Conservation (phyloP, 2,888 invertebrate genomes). For the Nomada ruficornis region DNA sequence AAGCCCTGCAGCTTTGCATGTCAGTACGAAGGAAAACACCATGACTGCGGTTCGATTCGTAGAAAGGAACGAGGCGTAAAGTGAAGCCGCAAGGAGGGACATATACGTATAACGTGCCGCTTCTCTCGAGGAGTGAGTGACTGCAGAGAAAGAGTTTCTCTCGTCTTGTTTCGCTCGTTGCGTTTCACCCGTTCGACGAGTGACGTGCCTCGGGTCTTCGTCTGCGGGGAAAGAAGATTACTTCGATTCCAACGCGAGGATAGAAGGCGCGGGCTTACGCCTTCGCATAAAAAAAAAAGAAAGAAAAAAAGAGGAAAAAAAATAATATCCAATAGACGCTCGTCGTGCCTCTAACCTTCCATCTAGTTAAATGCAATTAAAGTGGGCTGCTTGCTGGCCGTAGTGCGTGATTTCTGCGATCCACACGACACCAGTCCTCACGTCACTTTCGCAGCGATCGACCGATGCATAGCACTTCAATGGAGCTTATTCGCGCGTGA, state of each 20-base stretch:
- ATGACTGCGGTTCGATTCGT: constrained; percentile 56
- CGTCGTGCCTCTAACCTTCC: constrained; percentile 45
- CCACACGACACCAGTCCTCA: constrained; percentile 42
- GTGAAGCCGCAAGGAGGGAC: constrained; percentile 45
- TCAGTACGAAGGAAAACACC: constrained; percentile 57
- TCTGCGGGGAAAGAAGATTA: constrained; percentile 58
- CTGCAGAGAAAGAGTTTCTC: constrained; percentile 50
- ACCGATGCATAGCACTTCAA: constrained; percentile 60
- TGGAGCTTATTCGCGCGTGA: constrained; percentile 74
- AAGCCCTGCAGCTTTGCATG: constrained; percentile 61
- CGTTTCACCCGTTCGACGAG: constrained; percentile 63
- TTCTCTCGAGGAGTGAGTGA: constrained; percentile 59
- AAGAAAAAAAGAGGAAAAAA: no score
- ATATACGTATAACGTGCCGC: constrained; percentile 24
- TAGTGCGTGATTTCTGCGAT: constrained; percentile 53
- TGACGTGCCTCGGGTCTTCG: constrained; percentile 66
- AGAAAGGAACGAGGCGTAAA: constrained; percentile 48
- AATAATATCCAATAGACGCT: constrained; percentile 14
- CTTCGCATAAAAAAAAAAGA: constrained; percentile 14
- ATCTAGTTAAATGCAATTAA: constrained; percentile 60
- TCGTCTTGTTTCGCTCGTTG: constrained; percentile 57
- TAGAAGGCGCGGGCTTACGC: constrained; percentile 52
- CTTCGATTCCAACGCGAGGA: constrained; percentile 45
- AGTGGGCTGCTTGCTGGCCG: constrained; percentile 63
- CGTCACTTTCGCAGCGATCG: constrained; percentile 50